Evolutionary conservation across 2,888 invertebrate genomes (phyloP).

Genomic region (Rhopalosiphum nymphaeae): DNA sequence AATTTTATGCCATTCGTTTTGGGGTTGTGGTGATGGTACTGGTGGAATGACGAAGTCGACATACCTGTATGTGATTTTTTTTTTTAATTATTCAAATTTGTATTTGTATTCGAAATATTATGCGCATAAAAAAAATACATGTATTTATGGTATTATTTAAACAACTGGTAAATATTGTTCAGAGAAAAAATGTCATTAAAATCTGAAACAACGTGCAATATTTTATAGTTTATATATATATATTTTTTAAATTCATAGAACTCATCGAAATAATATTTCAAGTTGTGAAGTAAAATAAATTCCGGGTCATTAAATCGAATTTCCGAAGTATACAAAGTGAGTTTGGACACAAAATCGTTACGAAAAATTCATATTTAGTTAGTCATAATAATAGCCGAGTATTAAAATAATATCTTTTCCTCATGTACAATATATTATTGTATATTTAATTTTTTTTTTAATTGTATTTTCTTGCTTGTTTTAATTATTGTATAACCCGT

Average conservation of each 20-base stretch:
- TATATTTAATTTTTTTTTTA: not conserved
- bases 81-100: not conserved
- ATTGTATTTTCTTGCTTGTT: not conserved
- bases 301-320: not conserved
- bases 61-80: not conserved
- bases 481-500: not conserved
- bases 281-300: not conserved
- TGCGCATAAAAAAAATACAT: not conserved
- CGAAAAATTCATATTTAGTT: not conserved
- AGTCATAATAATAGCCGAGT: not conserved
- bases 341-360: not conserved
- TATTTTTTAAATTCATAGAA: not conserved
- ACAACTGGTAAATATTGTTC: not conserved
- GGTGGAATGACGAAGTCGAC: not conserved
- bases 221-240: no score
- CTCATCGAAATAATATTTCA: not conserved
- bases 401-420: not conserved
- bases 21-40: not conserved
- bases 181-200: not conserved
- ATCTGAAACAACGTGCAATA: not conserved
- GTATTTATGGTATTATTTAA: not conserved
- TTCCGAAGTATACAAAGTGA: not conserved
- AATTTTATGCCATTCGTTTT: not conserved
- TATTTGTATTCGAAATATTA: not conserved
- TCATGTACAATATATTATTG: not conserved